Evolutionary conservation across 2,888 invertebrate species (phyloP), one percentile per base, ranked within the genome.

Genomic region (Abrostola tripartita): DNA sequence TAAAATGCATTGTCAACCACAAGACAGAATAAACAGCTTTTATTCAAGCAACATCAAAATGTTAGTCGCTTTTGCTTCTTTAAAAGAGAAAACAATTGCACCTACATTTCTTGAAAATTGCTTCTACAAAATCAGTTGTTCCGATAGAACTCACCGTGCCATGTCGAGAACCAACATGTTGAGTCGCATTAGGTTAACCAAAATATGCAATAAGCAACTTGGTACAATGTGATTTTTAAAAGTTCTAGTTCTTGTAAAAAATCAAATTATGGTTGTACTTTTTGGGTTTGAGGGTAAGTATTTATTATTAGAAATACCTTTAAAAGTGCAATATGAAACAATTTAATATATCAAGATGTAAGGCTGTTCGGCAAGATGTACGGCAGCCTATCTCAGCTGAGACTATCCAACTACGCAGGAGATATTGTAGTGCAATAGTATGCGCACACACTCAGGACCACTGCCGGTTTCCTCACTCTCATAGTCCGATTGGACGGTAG

Each of bases 81-180:
- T 42, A 61, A 61, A 70, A 53, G 24, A 56, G 47, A 54, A 61
- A 75, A 66, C 56, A 65, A 57, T 10, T 56, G 56, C 49, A 24
- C 24, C 24, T 24, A n/a, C 12, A 52, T 71, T 71, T 49, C 49
- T 60, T 47, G 52, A n/a, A 71, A 70, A 53, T 41, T 51, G 41
- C 58, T 58, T n/a, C 52, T 37, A 55, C 40, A 54, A 52, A 59
- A 69, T 64, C 55, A 10, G 59, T 50, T 10, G 49, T 37, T 24
- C 47, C n/a, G 24, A 35, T 49, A 57, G 44, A 70, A 65, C 49
- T 14, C 24, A 12, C 52, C 10, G 37, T 37, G 8, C 38, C 52
- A 52, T 38, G 54, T 58, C 24, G 36, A 59, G 57, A 44, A 50
- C 24, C 40, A 59, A 47, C 60, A 42, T 53, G 51, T 64, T 60